A percentile compares a stretch with the other conserved stretches of the same genome.
Evolutionary conservation across 92 coral and sea anemone species (phyloP).

Genomic region (Scolanthus callimorphus): DNA sequence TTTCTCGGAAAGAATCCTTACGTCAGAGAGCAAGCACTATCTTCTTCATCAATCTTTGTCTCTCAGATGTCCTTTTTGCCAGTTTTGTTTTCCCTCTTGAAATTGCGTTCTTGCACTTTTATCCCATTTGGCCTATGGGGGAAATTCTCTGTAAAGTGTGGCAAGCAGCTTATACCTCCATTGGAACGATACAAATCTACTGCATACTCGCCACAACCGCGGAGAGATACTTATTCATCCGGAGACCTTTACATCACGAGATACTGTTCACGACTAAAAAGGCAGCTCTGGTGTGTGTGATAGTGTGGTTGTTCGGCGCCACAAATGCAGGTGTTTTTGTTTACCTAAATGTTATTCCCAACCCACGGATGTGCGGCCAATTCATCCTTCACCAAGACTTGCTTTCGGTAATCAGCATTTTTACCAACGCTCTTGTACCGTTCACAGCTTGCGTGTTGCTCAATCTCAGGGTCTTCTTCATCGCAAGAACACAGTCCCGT

Average conservation of each 20-base stretch:
- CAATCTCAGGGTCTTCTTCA: conserved; percentile 19
- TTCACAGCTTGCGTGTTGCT: conserved; percentile 18
- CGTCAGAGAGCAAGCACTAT: conserved; percentile 25
- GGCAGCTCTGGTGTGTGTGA: conserved; percentile 1
- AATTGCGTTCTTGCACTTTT: conserved; percentile 12
- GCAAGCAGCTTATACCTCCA: conserved; percentile 32
- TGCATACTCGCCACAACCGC: conserved; percentile 32
- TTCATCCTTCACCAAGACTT: conserved; percentile 12
- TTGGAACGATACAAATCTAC: conserved; percentile 33
- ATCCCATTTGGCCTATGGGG: conserved; percentile 48
- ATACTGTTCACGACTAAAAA: conserved; percentile 1
- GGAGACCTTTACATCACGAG: conserved; percentile 30
- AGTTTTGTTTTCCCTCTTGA: conserved; percentile 38
- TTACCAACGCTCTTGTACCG: conserved; percentile 26
- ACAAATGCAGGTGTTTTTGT: conserved; percentile 17
- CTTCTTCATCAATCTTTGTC: conserved; percentile 37
- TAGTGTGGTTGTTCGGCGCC: conserved; percentile 33
- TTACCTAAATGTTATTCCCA: conserved; percentile 4
- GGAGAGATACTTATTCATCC: conserved; percentile 35
- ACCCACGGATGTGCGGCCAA: conserved; percentile 4
- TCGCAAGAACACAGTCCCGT: conserved; percentile 30
- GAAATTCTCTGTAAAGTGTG: conserved; percentile 24
- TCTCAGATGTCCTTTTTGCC: conserved; percentile 35
- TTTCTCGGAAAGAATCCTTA: neutral
- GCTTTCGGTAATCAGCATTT: conserved; percentile 14